Evolutionary conservation across 1,140 invertebrate genomes (phyloP).

Genomic region (Glomeris maerens): DNA sequence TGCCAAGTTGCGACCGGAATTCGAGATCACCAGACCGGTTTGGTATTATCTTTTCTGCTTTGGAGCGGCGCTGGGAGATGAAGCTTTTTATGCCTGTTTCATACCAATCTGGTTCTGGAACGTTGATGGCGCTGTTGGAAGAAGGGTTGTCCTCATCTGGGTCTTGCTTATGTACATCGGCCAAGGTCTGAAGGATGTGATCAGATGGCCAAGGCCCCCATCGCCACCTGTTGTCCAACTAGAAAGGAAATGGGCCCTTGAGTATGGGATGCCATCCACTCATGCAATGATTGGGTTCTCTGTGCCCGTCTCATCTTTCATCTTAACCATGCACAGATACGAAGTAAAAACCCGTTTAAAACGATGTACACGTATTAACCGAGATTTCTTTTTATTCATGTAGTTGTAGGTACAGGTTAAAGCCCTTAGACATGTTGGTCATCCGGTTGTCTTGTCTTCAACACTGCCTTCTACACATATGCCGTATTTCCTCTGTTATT

Average conservation of each 20-base stretch:
- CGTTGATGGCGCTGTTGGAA: slow-evolving; percentile 63
- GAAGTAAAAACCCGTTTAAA: slow-evolving; percentile 40
- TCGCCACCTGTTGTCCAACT: slow-evolving; percentile 63
- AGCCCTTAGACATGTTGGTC: too few species aligned
- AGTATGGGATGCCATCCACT: slow-evolving; percentile 88
- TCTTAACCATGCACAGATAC: slow-evolving; percentile 66
- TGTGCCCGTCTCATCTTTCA: slow-evolving; percentile 66
- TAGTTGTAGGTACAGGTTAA: too few species aligned
- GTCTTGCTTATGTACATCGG: slow-evolving; percentile 70
- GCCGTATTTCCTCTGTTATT: too few species aligned
- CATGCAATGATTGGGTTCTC: slow-evolving; percentile 80
- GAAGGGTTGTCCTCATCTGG: slow-evolving; percentile 68
- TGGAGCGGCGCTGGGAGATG: slow-evolving; percentile 70
- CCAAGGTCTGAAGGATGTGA: slow-evolving; percentile 73
- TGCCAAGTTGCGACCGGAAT: slow-evolving; percentile 23
- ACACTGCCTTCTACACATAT: too few species aligned
- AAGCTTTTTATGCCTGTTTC: slow-evolving; percentile 71
- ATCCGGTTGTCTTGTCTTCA: too few species aligned
- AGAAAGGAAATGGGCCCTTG: slow-evolving; percentile 69
- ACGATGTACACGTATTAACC: too few species aligned
- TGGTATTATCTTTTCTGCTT: slow-evolving; percentile 76
- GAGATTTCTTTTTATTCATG: too few species aligned
- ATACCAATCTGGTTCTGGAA: slow-evolving; percentile 90
- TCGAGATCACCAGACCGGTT: slow-evolving; percentile 54
- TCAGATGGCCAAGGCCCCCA: slow-evolving; percentile 66